A percentile compares a stretch with the other conserved stretches of the same genome.
phyloP scores from a whole-genome alignment of 2,888 invertebrate species.

The Autographa gamma region DNA sequence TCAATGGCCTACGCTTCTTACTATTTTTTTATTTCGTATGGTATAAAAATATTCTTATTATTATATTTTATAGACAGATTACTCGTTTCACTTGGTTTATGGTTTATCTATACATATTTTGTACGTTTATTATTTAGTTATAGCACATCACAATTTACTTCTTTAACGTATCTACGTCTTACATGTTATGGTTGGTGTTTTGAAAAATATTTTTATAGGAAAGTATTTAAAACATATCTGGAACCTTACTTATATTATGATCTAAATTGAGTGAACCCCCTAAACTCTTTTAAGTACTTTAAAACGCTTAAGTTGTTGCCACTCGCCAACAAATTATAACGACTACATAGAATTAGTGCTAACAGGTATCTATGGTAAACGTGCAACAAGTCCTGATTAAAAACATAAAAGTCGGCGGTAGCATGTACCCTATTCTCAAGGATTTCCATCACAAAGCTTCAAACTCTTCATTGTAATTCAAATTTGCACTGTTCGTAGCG shows the following conservation, averaged over 20 bases:
- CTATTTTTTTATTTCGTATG: slow-evolving; percentile 75
- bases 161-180: slow-evolving; percentile 73
- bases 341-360: slow-evolving; percentile 31
- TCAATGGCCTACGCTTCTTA: slow-evolving; percentile 77
- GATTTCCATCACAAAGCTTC: slow-evolving; percentile 8
- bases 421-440: slow-evolving; percentile 46
- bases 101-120: slow-evolving; percentile 82
- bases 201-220: slow-evolving; percentile 48
- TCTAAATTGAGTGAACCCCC: slow-evolving; percentile 71
- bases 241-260: slow-evolving; percentile 58
- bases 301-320: slow-evolving; percentile 63
- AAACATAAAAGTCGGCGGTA: slow-evolving; percentile 31
- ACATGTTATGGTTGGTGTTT: slow-evolving; percentile 71
- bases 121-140: slow-evolving; percentile 85
- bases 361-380: slow-evolving; percentile 28
- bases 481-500: slow-evolving; percentile 23
- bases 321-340: slow-evolving; percentile 50
- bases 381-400: slow-evolving; percentile 45
- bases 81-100: slow-evolving; percentile 74
- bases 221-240: slow-evolving; percentile 53
- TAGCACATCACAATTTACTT: slow-evolving; percentile 80
- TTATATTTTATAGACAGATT: slow-evolving; percentile 69
- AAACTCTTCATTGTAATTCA: slow-evolving; percentile 12
- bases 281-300: slow-evolving; percentile 72
- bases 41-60: slow-evolving; percentile 84